phyloP scores from a whole-genome alignment of 2,113 vertebrate genomes.

The Bufo gargarizans region DNA sequence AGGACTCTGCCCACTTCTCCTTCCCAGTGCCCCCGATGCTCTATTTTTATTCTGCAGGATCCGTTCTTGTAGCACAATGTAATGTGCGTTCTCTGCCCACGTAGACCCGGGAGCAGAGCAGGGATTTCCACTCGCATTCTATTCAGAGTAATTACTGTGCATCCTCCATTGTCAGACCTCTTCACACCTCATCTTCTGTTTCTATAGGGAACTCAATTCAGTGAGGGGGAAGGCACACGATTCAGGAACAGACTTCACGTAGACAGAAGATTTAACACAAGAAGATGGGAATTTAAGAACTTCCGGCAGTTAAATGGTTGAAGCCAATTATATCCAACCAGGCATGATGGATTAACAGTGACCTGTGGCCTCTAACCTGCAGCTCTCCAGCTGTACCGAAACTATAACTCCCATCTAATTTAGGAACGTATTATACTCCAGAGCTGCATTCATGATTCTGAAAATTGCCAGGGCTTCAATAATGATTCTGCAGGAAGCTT shows the following conservation, averaged over 20 bases:
- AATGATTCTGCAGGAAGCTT: no score
- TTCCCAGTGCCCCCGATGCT: background rate
- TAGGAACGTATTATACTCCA: no score
- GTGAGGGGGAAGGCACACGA: background rate
- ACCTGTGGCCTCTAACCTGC: no score
- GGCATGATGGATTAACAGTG: no score
- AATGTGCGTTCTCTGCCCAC: background rate
- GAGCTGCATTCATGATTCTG: no score
- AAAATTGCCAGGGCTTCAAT: no score
- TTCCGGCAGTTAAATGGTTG: background rate
- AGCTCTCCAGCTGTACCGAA: no score
- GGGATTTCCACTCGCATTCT: background rate
- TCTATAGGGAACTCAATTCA: background rate
- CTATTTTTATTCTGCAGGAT: slow-evolving; percentile 1
- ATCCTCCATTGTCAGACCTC: slow-evolving; percentile 5
- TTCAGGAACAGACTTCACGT: background rate
- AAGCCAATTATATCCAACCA: no score
- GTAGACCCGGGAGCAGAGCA: background rate
- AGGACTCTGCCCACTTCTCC: no score
- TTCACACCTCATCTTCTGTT: background rate
- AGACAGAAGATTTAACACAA: background rate
- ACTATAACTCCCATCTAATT: no score
- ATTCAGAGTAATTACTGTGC: background rate
- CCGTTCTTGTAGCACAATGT: background rate
- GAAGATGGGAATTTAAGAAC: background rate